Evolutionary conservation across 2,888 invertebrate species (phyloP), one percentile per base, ranked within the genome.

Genomic region (Rotaria macrura): DNA sequence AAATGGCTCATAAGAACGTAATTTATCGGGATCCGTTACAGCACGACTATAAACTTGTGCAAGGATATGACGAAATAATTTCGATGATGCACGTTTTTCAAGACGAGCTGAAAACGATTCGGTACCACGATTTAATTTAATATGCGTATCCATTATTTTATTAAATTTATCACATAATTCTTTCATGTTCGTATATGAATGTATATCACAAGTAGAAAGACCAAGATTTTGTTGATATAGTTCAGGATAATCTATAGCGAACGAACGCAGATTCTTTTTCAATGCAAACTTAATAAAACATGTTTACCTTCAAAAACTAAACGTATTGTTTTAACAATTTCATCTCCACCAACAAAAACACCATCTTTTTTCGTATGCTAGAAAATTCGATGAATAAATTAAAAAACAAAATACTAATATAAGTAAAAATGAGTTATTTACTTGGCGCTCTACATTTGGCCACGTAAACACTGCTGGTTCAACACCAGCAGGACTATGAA

Each of bases 1-100:
- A 92, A 99, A 99, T n/a, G 99, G 97, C 92, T 98, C 97, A 92
- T 99, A 99, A 91, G 97, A 96, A 92, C 99, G 99, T 87, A 99
- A 93, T 92, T 95, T 96, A 89, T 97, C 97, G 84, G 98, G 98
- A 92, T 98, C 97, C 87, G 94, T 94, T 87, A 99, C 97, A 86
- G 98, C 96, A 91, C 96, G 94, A 92, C 97, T 97, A 92, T 98
- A 98, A 85, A 96, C 96, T 92, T 97, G 96, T 92, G 96, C 96
- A 88, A 98, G 92, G 89, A 98, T 96, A 91, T 97, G 97, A 29
- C 65, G 72, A 54, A 83, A 84, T 84, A 84, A 57, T 79, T 74
- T 84, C 14, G 38, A 12, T 47, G 84, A 72, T 0, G 86, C 74
- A 47, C 85, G 43, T 55, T 40, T n/a, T 43, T 85, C 23, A 47